Base-by-base conservation (phyloP, 2,888 invertebrate species). In the Luffia ferchaultella region DNA sequence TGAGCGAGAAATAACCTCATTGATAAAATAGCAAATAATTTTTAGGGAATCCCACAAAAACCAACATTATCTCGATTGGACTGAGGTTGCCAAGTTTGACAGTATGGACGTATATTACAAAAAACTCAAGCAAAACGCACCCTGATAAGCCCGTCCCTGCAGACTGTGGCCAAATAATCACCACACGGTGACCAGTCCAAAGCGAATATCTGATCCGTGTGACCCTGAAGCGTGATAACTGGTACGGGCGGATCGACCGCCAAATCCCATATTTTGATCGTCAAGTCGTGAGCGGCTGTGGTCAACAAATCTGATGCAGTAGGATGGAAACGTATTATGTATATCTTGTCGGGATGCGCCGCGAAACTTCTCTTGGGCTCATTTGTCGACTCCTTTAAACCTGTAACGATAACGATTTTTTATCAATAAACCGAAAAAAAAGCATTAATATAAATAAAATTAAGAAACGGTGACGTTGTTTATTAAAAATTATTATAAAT, bases 151-250 rank as follows among this genome's bases (percentile, higher is more conserved):
- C 93, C 92, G 76, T 97, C 97, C 67, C 93, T 95, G 73, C 95
- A 94, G 0, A 95, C 91, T 0, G 95, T 96, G 12, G 96, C 95
- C 55, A 96, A 87, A 60, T 89, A 89, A 20, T 88, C 88, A 1
- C 98, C 97, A 65, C 95, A 94, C 0, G 94, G 93, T 52, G 96
- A 96, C 98, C 97, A 98, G 2, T 95, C 92, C 60, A 96, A 85
- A 52, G 94, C 92, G 61, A 97, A 95, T 67, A 97, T 93, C 78
- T 95, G 95, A 63, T 96, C 95, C 0, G 90, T 89, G 61, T 95
- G 95, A 0, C 90, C 93, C 12, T 87, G 86, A 2, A 96, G 71
- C 1, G 87, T 85, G 54, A 93, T 88, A 56, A 61, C 64, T 0
- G 68, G 62, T 0, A 55, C 58, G 0, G 82, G 80, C 0, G 42